Base-by-base conservation (phyloP, 1,140 invertebrate genomes). In the Drosophila nebulosa region DNA sequence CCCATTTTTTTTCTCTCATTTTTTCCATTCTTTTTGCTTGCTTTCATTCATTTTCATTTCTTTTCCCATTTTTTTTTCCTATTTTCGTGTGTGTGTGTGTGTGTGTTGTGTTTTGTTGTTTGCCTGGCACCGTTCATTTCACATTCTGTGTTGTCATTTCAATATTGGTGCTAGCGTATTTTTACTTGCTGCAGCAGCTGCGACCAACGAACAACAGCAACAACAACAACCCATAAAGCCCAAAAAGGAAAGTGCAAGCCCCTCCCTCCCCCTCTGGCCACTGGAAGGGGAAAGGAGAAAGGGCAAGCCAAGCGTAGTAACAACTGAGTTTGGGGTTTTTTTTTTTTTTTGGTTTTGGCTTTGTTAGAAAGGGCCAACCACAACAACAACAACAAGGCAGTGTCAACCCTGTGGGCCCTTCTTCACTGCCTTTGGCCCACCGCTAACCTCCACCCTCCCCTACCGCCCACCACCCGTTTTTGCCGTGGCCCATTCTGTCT, bases 111-210 rank as follows among this genome's bases (percentile, higher is more conserved):
- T 9, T 10, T 26, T 56, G 24, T 35, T 62, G 1, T 26, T 26
- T n/a, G 10, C 21, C 42, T 6, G n/a, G n/a, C n/a, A n/a, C n/a
- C 30, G 10, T 9, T 42, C 9, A 24, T 32, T 77, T 68, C 62
- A 42, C 22, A 60, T 70, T 46, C 63, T 81, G 70, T 75, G 83
- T 86, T 86, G 83, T 88, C 83, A 86, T 86, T 86, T 86, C 83
- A 88, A 86, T 86, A 86, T 86, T 86, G 83, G 83, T 71, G 67
- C 64, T 76, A 62, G 83, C 74, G 83, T 75, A 81, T 88, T 88
- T 88, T 88, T 86, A 86, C 83, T 81, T 88, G 74, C 83, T 74
- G 62, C 74, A 75, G 59, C 83, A 86, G 81, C 81, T 86, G 83
- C 63, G 81, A 66, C 81, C 78, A 65, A 32, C 30, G 77, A 81